These are phyloP conservation scores for Odontamblyopus rebecca DNA, from an alignment of 2,797 vertebrate genomes.

Conservation along the genomic window DNA sequence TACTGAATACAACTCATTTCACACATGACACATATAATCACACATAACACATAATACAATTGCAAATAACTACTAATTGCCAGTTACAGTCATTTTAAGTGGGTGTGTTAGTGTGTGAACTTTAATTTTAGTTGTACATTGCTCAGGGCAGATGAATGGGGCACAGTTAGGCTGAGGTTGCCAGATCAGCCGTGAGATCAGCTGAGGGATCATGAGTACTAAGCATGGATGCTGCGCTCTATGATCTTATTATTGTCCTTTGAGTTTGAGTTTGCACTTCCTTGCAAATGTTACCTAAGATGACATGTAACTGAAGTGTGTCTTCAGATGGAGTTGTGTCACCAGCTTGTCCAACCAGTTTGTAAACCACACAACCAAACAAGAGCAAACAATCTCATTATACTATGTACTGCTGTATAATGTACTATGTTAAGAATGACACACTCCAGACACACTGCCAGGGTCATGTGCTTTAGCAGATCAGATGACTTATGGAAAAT, in stretches of 20 bases:
- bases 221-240: conserved; percentile 38
- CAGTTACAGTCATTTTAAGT: not conserved
- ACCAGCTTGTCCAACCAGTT: conserved; percentile 45
- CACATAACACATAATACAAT: not conserved
- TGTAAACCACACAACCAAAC: conserved; percentile 41
- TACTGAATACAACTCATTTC: not conserved
- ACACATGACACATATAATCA: not conserved
- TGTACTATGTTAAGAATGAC: conserved; percentile 29
- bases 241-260: conserved; percentile 62
- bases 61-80: not conserved
- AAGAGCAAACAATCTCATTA: conserved; percentile 1
- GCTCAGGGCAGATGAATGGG: conserved; percentile 52
- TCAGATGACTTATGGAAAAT: conserved; percentile 43
- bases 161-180: conserved; percentile 36
- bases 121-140: conserved; percentile 24
- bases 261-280: conserved; percentile 35
- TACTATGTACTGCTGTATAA: no score
- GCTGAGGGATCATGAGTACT: conserved; percentile 68
- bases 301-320: conserved; percentile 33
- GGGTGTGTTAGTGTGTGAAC: not conserved
- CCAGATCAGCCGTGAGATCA: conserved; percentile 65
- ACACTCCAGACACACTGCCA: conserved; percentile 55
- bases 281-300: conserved; percentile 8
- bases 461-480: conserved; percentile 42
- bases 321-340: conserved; percentile 45